Percentiles rank a stretch among this genome's conserved stretches.
phyloP scores from a whole-genome alignment of 2,888 invertebrate species.

The Cephalotes varians region DNA sequence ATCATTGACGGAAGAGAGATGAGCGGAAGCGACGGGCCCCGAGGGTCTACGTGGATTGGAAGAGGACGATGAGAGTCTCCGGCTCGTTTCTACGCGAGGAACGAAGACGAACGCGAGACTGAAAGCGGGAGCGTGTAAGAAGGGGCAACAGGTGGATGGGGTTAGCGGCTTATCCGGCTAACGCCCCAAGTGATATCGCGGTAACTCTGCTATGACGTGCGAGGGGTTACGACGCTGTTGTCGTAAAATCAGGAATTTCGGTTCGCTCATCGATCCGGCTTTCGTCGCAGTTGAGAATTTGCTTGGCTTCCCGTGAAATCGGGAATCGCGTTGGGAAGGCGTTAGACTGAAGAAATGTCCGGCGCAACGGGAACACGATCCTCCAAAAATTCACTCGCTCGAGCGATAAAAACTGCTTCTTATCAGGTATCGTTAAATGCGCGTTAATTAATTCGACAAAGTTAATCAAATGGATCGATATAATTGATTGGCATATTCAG shows the following conservation, averaged over 20 bases:
- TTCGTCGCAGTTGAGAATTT: constrained; percentile 16
- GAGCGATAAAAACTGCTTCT: not conserved
- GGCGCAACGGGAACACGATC: not conserved
- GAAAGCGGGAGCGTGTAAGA: constrained; percentile 79
- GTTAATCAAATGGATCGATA: not conserved
- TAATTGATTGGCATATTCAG: not conserved
- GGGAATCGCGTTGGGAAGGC: not conserved
- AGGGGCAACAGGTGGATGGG: constrained; percentile 86
- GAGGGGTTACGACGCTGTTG: constrained; percentile 65
- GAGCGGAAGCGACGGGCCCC: constrained; percentile 52
- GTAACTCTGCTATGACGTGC: constrained; percentile 75
- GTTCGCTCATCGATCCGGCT: constrained; percentile 45
- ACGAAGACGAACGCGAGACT: constrained; percentile 70
- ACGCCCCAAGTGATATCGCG: constrained; percentile 84
- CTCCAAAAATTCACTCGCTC: not conserved
- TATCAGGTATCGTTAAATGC: not conserved
- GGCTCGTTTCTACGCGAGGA: constrained; percentile 70
- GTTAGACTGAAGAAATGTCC: not conserved
- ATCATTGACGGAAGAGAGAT: constrained; percentile 60
- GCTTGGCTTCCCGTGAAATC: constrained; percentile 14
- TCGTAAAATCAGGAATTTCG: constrained; percentile 54
- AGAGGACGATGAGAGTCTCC: constrained; percentile 59
- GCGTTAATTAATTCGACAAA: not conserved
- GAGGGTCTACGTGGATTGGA: constrained; percentile 48
- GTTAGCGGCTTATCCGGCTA: constrained; percentile 85